Evolutionary conservation across 2,113 vertebrate species (phyloP).

Genomic region (Notothenia coriiceps): DNA sequence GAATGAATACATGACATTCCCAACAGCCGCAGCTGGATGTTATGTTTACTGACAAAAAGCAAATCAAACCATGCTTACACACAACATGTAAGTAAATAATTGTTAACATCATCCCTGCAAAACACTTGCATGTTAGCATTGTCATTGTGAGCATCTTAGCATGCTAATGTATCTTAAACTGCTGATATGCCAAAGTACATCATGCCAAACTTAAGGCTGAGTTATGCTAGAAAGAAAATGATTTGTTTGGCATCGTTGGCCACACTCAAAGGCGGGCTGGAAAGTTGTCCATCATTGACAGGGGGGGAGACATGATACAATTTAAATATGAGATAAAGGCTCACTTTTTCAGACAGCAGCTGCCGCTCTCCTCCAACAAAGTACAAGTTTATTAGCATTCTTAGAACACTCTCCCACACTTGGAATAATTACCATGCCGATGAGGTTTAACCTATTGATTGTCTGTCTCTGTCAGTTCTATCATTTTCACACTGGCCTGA

Average conservation of each 20-base stretch:
- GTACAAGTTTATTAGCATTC: constrained; percentile 7
- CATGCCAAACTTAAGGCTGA: neutral
- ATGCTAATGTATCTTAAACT: neutral
- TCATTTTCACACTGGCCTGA: neutral
- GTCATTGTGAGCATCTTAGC: neutral
- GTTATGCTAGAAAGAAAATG: neutral
- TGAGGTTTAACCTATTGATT: constrained; percentile 33
- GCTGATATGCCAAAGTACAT: neutral
- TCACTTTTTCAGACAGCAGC: neutral
- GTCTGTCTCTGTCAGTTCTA: constrained; percentile 1
- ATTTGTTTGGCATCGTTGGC: neutral
- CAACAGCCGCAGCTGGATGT: neutral
- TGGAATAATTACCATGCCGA: constrained; percentile 25
- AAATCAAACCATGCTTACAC: neutral
- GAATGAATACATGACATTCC: neutral
- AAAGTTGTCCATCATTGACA: neutral
- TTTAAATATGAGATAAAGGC: neutral
- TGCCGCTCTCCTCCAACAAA: neutral
- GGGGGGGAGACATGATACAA: neutral
- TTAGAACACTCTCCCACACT: constrained; percentile 17
- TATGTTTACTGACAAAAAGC: neutral
- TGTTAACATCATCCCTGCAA: neutral
- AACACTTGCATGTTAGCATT: neutral
- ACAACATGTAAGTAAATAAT: neutral
- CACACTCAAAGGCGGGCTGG: neutral